Evolutionary conservation across 2,888 invertebrate species (phyloP).

Genomic region (Cheilosia grossa): DNA sequence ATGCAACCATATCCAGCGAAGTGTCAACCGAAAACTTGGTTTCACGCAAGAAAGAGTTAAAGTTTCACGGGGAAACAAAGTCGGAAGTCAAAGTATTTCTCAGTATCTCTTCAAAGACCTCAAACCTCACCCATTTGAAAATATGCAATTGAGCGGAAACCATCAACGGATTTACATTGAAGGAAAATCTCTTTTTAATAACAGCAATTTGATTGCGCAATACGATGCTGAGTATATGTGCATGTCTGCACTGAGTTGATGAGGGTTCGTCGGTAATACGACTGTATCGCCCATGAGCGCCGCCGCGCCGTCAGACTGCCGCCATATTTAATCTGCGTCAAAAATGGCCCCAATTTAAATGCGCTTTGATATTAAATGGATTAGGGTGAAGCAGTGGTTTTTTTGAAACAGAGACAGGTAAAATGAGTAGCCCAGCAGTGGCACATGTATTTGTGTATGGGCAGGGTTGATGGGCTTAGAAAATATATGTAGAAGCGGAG

Average conservation of each 20-base stretch:
- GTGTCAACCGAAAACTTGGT: slow-evolving; percentile 45
- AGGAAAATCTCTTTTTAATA: slow-evolving; percentile 74
- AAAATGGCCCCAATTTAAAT: slow-evolving; percentile 68
- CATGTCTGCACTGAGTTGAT: slow-evolving; percentile 48
- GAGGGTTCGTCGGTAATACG: slow-evolving; percentile 21
- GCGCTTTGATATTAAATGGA: slow-evolving; percentile 55
- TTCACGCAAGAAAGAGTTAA: slow-evolving; percentile 59
- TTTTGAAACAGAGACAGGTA: slow-evolving; percentile 17
- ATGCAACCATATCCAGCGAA: slow-evolving; percentile 50
- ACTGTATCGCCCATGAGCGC: background rate
- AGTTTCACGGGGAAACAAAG: slow-evolving; percentile 10
- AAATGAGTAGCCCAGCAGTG: slow-evolving; percentile 16
- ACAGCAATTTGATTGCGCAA: slow-evolving; percentile 70
- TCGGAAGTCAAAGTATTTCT: slow-evolving; percentile 29
- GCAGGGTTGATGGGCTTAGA: slow-evolving; percentile 8
- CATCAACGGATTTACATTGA: slow-evolving; percentile 62
- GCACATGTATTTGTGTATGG: slow-evolving; percentile 3
- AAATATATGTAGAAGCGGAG: background rate
- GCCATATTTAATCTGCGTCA: slow-evolving; percentile 75
- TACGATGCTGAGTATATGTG: slow-evolving; percentile 53
- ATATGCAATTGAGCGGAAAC: slow-evolving; percentile 73
- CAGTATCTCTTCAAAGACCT: background rate
- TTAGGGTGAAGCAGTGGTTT: slow-evolving; percentile 35
- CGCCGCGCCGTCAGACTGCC: slow-evolving; percentile 60
- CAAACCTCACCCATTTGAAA: slow-evolving; percentile 9